Evolutionary conservation across 2,113 vertebrate genomes (phyloP).

Genomic region (Butorides virescens): DNA sequence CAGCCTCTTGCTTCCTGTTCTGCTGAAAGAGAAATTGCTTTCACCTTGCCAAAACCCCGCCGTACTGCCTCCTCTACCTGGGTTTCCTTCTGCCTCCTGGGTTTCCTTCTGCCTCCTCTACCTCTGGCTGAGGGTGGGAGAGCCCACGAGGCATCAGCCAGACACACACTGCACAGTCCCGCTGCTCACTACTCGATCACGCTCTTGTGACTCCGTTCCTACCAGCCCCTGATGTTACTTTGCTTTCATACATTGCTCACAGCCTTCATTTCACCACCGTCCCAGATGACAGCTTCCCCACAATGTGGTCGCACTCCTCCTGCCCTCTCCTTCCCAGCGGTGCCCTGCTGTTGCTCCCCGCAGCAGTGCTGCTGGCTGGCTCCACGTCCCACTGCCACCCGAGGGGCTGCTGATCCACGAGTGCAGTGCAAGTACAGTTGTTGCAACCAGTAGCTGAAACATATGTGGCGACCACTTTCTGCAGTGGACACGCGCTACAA

Average conservation of each 20-base stretch:
- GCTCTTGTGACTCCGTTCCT: fast-evolving
- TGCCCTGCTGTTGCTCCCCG: too few species aligned
- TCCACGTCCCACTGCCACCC: fast-evolving
- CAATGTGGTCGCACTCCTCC: fast-evolving
- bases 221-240: not conserved
- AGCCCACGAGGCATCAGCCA: not conserved
- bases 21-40: not conserved
- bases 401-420: fast-evolving
- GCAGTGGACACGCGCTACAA: not conserved
- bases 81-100: not conserved
- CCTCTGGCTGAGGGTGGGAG: fast-evolving
- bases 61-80: fast-evolving
- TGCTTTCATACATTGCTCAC: not conserved
- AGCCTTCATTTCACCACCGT: not conserved
- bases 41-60: fast-evolving
- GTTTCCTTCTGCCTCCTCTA: not conserved
- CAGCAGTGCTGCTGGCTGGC: not conserved
- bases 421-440: not conserved
- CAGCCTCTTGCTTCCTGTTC: not conserved
- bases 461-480: not conserved
- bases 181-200: not conserved
- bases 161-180: not conserved
- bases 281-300: fast-evolving
- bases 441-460: not conserved
- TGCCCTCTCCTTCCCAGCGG: not conserved